Evolutionary conservation across 2,888 invertebrate species (phyloP).

Genomic region (Campopleginae sp.): DNA sequence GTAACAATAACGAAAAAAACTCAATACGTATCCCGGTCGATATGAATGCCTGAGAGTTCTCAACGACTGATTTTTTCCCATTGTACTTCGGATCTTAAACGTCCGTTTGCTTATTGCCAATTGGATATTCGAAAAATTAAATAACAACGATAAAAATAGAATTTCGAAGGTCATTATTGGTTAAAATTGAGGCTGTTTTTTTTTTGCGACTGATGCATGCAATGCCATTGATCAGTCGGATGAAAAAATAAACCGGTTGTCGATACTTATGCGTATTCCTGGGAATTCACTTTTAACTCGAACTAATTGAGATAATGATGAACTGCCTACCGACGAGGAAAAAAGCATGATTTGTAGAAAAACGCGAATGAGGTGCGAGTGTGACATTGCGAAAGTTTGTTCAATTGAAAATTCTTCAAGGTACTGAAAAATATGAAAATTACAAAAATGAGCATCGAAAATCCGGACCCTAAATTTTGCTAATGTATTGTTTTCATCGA

Average conservation of each 20-base stretch:
- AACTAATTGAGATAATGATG: neutral
- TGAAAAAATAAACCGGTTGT: conserved; percentile 13
- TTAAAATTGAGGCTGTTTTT: neutral
- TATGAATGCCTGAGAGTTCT: neutral
- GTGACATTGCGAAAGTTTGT: neutral
- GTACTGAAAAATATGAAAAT: neutral
- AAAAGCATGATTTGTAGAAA: neutral
- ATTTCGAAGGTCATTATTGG: neutral
- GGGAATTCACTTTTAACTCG: neutral
- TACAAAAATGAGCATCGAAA: neutral
- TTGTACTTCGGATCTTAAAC: neutral
- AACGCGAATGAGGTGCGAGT: neutral
- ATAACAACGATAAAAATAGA: neutral
- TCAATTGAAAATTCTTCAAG: neutral
- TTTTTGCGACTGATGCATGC: neutral
- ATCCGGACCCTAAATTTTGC: neutral
- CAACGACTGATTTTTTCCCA: neutral
- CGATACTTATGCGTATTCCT: conserved; percentile 1
- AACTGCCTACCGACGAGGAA: neutral
- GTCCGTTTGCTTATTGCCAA: neutral
- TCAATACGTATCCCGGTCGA: neutral
- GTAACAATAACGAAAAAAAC: neutral
- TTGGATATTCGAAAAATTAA: neutral
- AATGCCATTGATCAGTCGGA: neutral
- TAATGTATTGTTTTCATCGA: neutral